Evolutionary conservation across 2,888 invertebrate genomes (phyloP).

Genomic region (Caenorhabditis sp.): DNA sequence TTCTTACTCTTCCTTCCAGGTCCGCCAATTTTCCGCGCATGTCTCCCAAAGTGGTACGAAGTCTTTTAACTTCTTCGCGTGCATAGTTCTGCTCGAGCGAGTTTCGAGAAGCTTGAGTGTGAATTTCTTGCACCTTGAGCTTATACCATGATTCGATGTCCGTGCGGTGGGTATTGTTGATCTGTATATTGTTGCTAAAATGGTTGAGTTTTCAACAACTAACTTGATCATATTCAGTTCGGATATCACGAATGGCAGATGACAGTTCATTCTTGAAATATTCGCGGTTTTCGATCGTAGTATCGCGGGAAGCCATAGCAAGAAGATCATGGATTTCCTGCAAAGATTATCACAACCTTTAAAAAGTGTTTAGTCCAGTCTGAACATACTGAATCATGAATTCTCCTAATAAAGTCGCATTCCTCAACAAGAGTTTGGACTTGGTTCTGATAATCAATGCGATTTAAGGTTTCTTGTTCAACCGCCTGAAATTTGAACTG

Average conservation of each 20-base stretch:
- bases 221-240: slow-evolving; percentile 85
- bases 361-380: background rate
- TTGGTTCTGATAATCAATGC: slow-evolving; percentile 85
- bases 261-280: slow-evolving; percentile 86
- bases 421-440: slow-evolving; percentile 85
- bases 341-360: background rate
- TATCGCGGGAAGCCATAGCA: slow-evolving; percentile 84
- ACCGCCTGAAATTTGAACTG: slow-evolving; percentile 83
- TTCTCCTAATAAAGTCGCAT: slow-evolving; percentile 85
- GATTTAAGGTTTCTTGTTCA: slow-evolving; percentile 85
- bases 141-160: slow-evolving; percentile 85
- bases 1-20: slow-evolving; percentile 85
- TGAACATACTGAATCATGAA: slow-evolving; percentile 84
- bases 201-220: background rate
- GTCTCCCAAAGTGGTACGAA: slow-evolving; percentile 84
- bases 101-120: slow-evolving; percentile 80
- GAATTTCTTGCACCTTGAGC: slow-evolving; percentile 85
- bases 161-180: slow-evolving; percentile 84
- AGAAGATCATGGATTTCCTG: slow-evolving; percentile 63
- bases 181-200: slow-evolving; percentile 76
- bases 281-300: slow-evolving; percentile 85
- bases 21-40: slow-evolving; percentile 84
- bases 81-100: slow-evolving; percentile 69
- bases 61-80: slow-evolving; percentile 83
- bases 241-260: slow-evolving; percentile 85